These are phyloP conservation scores for Pachypanchax playfairii DNA, from an alignment of 2,113 vertebrate species.

Conservation along the genomic window DNA sequence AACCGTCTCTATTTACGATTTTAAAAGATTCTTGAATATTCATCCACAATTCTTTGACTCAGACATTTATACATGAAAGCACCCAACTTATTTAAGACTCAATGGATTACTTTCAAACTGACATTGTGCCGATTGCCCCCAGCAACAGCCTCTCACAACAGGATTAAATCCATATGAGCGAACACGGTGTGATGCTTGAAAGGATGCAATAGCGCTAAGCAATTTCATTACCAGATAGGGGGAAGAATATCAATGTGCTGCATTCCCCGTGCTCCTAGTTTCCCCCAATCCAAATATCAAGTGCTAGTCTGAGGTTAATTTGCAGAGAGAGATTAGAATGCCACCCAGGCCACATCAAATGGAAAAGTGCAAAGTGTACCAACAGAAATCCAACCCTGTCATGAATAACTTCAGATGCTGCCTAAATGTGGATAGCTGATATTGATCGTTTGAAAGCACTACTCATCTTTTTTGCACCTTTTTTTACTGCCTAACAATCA, in stretches of 20 bases:
- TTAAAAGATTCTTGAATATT: conserved; percentile 21
- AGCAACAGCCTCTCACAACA: conserved; percentile 62
- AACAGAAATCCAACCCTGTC: conserved; percentile 12
- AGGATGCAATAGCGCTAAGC: conserved; percentile 67
- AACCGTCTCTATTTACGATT: conserved; percentile 7
- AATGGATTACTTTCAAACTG: conserved; percentile 62
- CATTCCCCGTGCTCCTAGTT: conserved; percentile 47
- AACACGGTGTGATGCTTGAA: conserved; percentile 72
- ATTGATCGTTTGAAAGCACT: conserved; percentile 3
- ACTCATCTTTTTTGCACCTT: not conserved
- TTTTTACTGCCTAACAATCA: conserved; percentile 7
- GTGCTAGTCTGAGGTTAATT: conserved; percentile 55
- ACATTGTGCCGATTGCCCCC: conserved; percentile 63
- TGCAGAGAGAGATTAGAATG: conserved; percentile 37
- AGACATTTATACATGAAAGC: conserved; percentile 43
- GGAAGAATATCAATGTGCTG: conserved; percentile 64
- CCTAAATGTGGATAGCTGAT: not conserved
- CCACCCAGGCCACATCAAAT: conserved; percentile 32
- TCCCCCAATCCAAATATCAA: conserved; percentile 56
- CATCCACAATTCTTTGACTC: conserved; percentile 36
- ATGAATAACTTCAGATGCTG: conserved; percentile 1
- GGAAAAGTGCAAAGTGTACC: conserved; percentile 18
- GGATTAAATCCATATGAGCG: conserved; percentile 69
- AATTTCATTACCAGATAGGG: conserved; percentile 74
- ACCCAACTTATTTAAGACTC: conserved; percentile 53